These are phyloP conservation scores for Notechis scutatus DNA, from an alignment of 2,113 vertebrate genomes.

Conservation along the genomic window DNA sequence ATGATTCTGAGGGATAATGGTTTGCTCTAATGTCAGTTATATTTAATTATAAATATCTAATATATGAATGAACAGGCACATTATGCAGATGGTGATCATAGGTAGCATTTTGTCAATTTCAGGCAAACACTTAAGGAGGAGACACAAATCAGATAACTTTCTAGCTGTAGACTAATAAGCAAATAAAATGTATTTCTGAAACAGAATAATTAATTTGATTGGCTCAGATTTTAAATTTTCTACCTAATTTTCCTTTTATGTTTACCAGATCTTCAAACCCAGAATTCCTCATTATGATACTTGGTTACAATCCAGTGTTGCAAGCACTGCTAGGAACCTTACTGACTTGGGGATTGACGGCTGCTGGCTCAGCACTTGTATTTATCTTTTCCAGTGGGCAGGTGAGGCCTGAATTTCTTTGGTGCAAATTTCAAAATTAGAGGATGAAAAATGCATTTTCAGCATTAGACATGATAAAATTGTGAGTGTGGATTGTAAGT, in stretches of 20 bases:
- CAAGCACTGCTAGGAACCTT: slow-evolving; percentile 89
- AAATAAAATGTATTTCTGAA: background rate
- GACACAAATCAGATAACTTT: background rate
- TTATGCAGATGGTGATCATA: background rate
- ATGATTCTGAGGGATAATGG: background rate
- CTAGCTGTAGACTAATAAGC: background rate
- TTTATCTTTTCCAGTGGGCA: slow-evolving; percentile 88
- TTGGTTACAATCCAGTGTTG: slow-evolving; percentile 75
- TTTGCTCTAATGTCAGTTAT: background rate
- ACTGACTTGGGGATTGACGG: slow-evolving; percentile 92
- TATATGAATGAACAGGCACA: background rate
- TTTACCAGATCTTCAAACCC: slow-evolving; percentile 11
- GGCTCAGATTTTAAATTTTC: background rate
- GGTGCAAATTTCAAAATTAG: background rate
- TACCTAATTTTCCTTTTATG: fast-evolving
- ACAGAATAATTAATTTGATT: background rate
- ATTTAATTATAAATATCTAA: background rate
- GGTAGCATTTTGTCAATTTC: background rate
- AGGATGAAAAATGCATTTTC: background rate
- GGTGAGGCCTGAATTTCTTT: slow-evolving; percentile 65
- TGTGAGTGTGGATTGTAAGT: background rate
- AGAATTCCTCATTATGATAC: slow-evolving; percentile 79
- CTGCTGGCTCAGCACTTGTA: slow-evolving; percentile 86
- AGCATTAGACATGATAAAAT: background rate
- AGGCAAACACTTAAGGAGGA: background rate